Conservation (phyloP, 2,888 invertebrate species). For the Catocala fraxini region DNA sequence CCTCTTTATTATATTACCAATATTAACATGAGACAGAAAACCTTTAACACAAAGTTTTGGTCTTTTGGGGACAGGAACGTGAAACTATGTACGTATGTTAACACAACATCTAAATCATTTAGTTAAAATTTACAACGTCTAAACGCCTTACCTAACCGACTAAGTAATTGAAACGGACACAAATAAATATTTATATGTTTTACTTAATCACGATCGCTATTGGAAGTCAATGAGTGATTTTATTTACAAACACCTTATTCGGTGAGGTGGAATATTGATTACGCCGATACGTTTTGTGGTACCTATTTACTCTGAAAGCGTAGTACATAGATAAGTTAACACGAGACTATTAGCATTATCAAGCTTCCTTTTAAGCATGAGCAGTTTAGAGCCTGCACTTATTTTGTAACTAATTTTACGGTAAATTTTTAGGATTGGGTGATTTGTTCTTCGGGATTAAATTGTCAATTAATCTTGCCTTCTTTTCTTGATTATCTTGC, state of each 20-base stretch:
- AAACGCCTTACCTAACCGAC: conserved; percentile 7
- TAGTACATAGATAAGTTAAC: conserved; percentile 49
- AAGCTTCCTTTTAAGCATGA: conserved; percentile 57
- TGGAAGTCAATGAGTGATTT: conserved; percentile 46
- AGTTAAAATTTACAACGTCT: conserved; percentile 4
- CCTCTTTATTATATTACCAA: too few species aligned
- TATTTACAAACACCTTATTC: conserved; percentile 42
- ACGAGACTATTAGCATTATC: conserved; percentile 56
- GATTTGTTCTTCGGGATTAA: conserved; percentile 3
- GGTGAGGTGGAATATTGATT: conserved; percentile 46
- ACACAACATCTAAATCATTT: conserved; percentile 5
- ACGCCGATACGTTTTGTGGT: conserved; percentile 37
- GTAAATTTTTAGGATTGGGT: not conserved
- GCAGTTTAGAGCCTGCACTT: conserved; percentile 28
- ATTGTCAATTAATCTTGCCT: not conserved
- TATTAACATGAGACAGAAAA: too few species aligned
- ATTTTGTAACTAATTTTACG: conserved; percentile 22
- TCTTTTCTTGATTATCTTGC: too few species aligned
- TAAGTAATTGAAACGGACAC: conserved; percentile 45
- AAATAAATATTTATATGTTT: conserved; percentile 47
- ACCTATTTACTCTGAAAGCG: conserved; percentile 39
- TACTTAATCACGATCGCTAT: conserved; percentile 24
- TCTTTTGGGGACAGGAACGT: too few species aligned
- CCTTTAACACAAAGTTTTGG: too few species aligned
- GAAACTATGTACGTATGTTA: not conserved